Base-by-base conservation (phyloP, 2,888 invertebrate genomes). In the Tetheella fluctuosa region DNA sequence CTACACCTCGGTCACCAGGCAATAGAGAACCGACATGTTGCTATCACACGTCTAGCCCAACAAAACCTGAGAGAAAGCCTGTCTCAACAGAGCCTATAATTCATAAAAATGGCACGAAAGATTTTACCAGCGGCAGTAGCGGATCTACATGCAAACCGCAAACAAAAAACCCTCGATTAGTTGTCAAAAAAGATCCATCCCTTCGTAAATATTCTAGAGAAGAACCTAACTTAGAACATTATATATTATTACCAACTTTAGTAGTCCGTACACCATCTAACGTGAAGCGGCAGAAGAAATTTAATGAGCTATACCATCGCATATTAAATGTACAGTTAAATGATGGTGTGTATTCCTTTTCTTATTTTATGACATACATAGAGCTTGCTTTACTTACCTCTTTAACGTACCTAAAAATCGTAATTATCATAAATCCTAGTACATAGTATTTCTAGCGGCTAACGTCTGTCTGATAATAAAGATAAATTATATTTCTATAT, bases 231-330 rank as follows among this genome's bases (percentile, higher is more conserved):
- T 79, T 91, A 0, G 90, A 92, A 61, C 90, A 89, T 73, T 91
- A 83, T 64, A 91, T 93, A 65, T 65, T 93, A 25, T 70, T 93
- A 37, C 92, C 92, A 5, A 91, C 93, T 8, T 74, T 92, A 56
- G 92, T 92, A 1, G 85, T 91, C 2, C 85, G 90, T 17, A 90
- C 93, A 6, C 89, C 91, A 17, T 91, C 93, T 15, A 92, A 91
- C 71, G 78, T 93, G 65, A 88, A 85, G 63, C 81, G 92, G 1
- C 91, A 92, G 63, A 92, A 88, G 69, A 91, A 89, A 69, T 93
- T 92, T 59, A 91, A 89, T 66, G 90, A 90, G 73, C 72, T 93
- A 8, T 93, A 93, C 67, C 91, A 91, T 69, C 86, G 88, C 53
- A 90, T 93, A 64, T 71, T 91, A 15, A 88, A 89, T 62, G 77